Conservation (phyloP, 2,888 invertebrate genomes). For the Papilio protenor region DNA sequence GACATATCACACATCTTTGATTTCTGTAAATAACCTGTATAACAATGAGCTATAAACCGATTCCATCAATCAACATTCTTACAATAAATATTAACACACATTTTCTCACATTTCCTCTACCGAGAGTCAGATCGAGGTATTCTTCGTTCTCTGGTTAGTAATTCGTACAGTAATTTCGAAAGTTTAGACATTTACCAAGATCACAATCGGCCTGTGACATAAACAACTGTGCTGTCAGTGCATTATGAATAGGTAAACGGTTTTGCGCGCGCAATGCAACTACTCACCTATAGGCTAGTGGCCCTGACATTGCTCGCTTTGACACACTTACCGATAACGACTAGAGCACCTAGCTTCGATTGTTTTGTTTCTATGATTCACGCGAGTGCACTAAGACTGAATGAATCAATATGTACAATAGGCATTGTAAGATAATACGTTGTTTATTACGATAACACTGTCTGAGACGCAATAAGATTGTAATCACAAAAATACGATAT, state of each 20-base stretch:
- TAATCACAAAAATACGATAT: too few species aligned
- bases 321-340: conserved; percentile 12
- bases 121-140: too few species aligned
- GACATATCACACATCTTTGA: background rate
- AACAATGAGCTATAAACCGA: background rate
- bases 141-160: background rate
- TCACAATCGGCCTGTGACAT: background rate
- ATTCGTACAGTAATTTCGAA: background rate
- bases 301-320: conserved; percentile 21
- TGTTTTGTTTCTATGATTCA: background rate
- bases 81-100: too few species aligned
- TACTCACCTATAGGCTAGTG: background rate
- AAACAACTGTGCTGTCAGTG: background rate
- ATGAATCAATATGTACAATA: background rate
- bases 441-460: background rate
- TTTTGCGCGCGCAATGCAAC: background rate
- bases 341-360: background rate
- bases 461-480: too few species aligned
- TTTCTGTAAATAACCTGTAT: background rate
- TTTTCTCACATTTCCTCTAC: too few species aligned
- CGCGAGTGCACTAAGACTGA: background rate
- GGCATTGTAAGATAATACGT: background rate
- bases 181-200: background rate
- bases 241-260: conserved; percentile 3
- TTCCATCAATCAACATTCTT: background rate